Evolutionary conservation across 2,888 invertebrate genomes (phyloP), one percentile per base, ranked within the genome.

Genomic region (Omphaloscelis lunosa): DNA sequence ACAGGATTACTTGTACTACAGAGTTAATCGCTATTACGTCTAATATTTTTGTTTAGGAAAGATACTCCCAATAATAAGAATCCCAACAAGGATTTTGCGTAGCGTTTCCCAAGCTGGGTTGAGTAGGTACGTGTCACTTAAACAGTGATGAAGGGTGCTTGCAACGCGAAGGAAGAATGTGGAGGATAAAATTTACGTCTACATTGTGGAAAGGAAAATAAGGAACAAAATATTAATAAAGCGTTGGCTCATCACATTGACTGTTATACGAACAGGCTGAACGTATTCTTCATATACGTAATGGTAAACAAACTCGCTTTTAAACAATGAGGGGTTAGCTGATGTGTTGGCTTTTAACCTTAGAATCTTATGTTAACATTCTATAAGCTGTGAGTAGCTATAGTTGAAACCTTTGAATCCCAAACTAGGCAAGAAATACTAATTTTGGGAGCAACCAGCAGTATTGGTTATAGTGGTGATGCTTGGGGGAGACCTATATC

Each of bases 61-160:
- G 0, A 4, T 29, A 1, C 5, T 34, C 29, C 20, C 20, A 34
- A 61, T 61, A 61, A 20, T 11, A 59, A 75, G 20, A 45, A 75
- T 56, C 34, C n/a, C 27, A 63, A n/a, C 11, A 41, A 51, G 34
- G 15, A 79, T 72, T n/a, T 65, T 63, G 34, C 41, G 48, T 51
- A 34, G 53, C 29, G 11, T 29, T n/a, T 48, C 63, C 11, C 34
- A 27, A 56, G 45, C 8, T 53, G 34, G n/a, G 53, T 70, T 48
- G 34, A 63, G 48, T 68, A n/a, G 45, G 62, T 48, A 29, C 56
- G 39, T 48, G 80, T n/a, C 80, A 72, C 56, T 80, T 23, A 29
- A 63, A 29, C 29, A 71, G 48, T 63, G 72, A 80, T 63, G 56
- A 58, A 58, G 80, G 56, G n/a, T n/a, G 15, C 80, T 72, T 41